Conservation (phyloP, 2,888 invertebrate species). For the Xanthorhoe spadicearia region DNA sequence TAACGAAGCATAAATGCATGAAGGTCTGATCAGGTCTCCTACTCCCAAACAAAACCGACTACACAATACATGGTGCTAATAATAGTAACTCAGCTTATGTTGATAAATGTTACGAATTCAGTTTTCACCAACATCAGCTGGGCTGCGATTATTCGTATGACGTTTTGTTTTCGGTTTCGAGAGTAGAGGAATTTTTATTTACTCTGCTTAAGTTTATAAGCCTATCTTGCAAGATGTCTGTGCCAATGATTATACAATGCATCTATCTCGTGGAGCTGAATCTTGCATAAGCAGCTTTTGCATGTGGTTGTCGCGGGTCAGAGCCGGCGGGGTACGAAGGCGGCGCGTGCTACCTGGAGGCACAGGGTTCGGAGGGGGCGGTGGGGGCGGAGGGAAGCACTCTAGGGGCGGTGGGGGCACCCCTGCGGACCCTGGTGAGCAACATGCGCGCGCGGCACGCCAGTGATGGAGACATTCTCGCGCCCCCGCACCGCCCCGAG, state of each 20-base stretch:
- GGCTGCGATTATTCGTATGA: no score
- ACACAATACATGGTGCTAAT: no score
- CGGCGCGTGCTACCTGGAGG: conserved; percentile 64
- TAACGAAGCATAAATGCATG: no score
- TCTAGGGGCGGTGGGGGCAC: conserved; percentile 17
- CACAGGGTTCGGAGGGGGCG: conserved; percentile 47
- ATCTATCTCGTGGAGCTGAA: not conserved
- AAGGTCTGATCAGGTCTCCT: no score
- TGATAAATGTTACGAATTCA: no score
- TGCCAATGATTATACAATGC: not conserved
- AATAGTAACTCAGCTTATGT: no score
- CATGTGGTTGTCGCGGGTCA: conserved; percentile 46
- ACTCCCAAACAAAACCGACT: no score
- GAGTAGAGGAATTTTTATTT: no score
- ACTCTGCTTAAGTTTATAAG: no score
- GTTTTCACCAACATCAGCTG: no score
- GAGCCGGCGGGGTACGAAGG: conserved; percentile 72
- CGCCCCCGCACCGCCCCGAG: conserved; percentile 68
- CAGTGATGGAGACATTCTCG: conserved; percentile 76
- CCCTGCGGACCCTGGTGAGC: conserved; percentile 26
- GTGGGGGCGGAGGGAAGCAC: conserved; percentile 20
- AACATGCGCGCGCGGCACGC: conserved; percentile 64
- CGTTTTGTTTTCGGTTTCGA: no score
- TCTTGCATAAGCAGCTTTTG: conserved; percentile 12
- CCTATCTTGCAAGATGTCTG: no score